Conservation (phyloP, 2,797 vertebrate species). For the Hydrolagus colliei region DNA sequence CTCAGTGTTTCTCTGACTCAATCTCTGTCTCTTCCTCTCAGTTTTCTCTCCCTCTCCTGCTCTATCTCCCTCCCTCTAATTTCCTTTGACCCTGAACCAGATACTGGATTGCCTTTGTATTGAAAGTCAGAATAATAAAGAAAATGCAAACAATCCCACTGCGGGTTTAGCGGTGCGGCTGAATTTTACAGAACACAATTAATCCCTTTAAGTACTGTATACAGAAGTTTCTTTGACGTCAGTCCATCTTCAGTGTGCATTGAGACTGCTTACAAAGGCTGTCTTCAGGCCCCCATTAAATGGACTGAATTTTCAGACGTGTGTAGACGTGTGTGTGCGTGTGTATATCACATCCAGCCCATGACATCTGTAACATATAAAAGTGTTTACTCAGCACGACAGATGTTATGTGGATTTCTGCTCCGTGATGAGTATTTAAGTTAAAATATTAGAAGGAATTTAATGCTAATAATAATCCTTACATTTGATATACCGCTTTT, state of each 20-base stretch:
- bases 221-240: not conserved
- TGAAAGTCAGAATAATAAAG: too few relatives aligned
- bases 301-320: not conserved
- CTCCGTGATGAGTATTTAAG: too few relatives aligned
- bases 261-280: not conserved
- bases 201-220: not conserved
- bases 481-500: too few relatives aligned
- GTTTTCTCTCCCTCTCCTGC: not conserved
- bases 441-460: too few relatives aligned
- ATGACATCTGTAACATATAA: too few relatives aligned
- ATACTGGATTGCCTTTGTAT: not conserved
- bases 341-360: too few relatives aligned
- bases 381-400: not conserved
- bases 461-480: too few relatives aligned
- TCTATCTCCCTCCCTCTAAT: not conserved
- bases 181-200: not conserved
- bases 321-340: not conserved
- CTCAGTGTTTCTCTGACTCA: not conserved
- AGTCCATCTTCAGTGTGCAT: not conserved
- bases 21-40: too few relatives aligned
- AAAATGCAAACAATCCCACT: too few relatives aligned
- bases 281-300: too few relatives aligned
- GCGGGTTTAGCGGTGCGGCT: not conserved
- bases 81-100: not conserved
- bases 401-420: not conserved